Conservation (phyloP, 2,888 invertebrate species). For the Ommatoiulus sabulosus region DNA sequence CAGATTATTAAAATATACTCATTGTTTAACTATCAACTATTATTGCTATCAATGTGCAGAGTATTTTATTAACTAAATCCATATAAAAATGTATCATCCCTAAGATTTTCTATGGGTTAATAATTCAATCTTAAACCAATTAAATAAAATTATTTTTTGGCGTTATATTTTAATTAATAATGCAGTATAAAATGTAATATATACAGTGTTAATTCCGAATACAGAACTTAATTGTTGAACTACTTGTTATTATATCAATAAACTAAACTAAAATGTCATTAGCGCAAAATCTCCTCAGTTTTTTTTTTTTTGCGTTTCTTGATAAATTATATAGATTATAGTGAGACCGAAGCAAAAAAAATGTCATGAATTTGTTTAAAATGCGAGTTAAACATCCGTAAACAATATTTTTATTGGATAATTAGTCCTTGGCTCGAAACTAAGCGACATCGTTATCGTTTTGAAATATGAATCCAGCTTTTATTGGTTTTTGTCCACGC, state of each 20-base stretch:
- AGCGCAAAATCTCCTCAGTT: background rate
- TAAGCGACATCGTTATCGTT: background rate
- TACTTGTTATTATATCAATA: background rate
- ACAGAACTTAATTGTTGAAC: too few species aligned
- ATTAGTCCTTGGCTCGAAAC: background rate
- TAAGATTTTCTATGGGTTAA: too few species aligned
- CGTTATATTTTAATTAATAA: too few species aligned
- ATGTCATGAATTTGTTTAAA: background rate
- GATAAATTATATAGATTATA: background rate
- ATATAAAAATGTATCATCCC: too few species aligned
- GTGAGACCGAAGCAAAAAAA: background rate
- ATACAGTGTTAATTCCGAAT: background rate
- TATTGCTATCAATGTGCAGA: too few species aligned
- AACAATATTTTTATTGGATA: background rate
- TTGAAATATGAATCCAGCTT: background rate
- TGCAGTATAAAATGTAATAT: too few species aligned
- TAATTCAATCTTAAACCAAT: too few species aligned
- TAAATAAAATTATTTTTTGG: too few species aligned
- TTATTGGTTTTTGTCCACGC: conserved; percentile 1
- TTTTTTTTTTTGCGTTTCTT: background rate
- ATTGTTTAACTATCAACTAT: too few species aligned
- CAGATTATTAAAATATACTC: too few species aligned
- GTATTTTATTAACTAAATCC: too few species aligned
- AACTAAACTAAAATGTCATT: background rate
- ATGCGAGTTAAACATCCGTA: background rate